Conservation (phyloP, 2,797 vertebrate species). For the Urosaurus nigricauda region DNA sequence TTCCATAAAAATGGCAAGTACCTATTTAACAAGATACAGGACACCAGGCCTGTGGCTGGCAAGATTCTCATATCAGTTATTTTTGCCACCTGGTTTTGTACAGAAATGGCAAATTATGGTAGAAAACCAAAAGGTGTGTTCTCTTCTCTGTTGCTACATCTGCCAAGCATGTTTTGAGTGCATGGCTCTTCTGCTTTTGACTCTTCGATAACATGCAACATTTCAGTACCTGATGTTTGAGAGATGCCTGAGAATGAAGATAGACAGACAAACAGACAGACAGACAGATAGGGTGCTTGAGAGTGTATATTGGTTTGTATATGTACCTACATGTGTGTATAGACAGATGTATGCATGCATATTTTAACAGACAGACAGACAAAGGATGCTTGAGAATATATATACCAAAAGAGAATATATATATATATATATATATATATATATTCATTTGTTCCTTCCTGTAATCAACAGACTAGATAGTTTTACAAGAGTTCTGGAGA, state of each 20-base stretch:
- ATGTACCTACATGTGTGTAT: too few species aligned
- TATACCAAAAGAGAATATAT: too few species aligned
- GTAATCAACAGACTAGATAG: too few species aligned
- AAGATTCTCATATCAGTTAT: background rate
- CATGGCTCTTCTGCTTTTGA: background rate
- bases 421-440: too few species aligned
- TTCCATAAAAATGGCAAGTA: background rate
- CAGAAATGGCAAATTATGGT: background rate
- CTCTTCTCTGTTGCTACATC: background rate
- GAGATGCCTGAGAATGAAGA: background rate
- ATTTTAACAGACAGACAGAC: too few species aligned
- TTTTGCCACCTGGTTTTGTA: background rate
- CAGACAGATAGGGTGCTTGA: too few species aligned
- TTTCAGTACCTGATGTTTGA: background rate
- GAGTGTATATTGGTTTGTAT: too few species aligned
- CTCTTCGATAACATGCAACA: background rate
- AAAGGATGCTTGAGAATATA: too few species aligned
- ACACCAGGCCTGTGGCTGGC: background rate
- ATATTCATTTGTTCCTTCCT: too few species aligned
- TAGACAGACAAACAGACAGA: too few species aligned
- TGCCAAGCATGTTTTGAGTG: background rate
- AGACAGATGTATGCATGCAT: too few species aligned
- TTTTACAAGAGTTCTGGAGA: too few species aligned
- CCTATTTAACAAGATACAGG: background rate
- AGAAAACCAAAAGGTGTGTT: background rate